These are phyloP conservation scores for Drosophila setifemur DNA, from an alignment of 1,140 invertebrate species.

Conservation along the genomic window DNA sequence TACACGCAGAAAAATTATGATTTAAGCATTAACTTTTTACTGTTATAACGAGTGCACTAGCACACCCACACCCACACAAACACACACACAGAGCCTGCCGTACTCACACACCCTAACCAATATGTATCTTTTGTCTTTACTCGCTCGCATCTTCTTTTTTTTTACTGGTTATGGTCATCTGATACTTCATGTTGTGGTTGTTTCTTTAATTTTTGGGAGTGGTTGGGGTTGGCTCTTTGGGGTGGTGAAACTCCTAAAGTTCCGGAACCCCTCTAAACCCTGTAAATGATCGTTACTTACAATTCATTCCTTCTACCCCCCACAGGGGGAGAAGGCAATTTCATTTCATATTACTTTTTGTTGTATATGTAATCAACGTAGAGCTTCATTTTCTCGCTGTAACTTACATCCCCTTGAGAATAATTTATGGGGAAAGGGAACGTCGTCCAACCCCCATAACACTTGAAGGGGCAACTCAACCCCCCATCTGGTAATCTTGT, in stretches of 20 bases:
- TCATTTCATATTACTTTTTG: conserved; percentile 13
- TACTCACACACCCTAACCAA: conserved; percentile 21
- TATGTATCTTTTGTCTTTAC: conserved; percentile 16
- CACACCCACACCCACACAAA: conserved; percentile 20
- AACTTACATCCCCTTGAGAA: conserved; percentile 5
- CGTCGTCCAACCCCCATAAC: conserved; percentile 16
- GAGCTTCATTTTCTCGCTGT: neutral
- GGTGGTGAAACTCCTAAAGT: neutral
- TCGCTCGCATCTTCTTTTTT: conserved; percentile 8
- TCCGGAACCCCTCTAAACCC: neutral
- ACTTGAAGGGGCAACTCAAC: conserved; percentile 13
- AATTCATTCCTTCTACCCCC: neutral
- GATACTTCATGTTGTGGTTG: conserved; percentile 18
- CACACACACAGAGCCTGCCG: neutral
- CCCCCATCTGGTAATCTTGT: conserved; percentile 5
- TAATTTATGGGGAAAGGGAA: neutral
- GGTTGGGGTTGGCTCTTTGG: neutral
- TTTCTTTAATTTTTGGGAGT: conserved; percentile 10
- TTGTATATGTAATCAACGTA: conserved; percentile 20
- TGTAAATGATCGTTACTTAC: neutral
- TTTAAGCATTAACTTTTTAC: conserved; percentile 67
- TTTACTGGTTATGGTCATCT: conserved; percentile 15
- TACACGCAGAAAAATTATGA: conserved; percentile 9
- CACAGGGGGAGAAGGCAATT: neutral
- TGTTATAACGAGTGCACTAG: conserved; percentile 62